Base-by-base conservation (phyloP, 2,113 vertebrate species). In the Crypturellus undulatus region DNA sequence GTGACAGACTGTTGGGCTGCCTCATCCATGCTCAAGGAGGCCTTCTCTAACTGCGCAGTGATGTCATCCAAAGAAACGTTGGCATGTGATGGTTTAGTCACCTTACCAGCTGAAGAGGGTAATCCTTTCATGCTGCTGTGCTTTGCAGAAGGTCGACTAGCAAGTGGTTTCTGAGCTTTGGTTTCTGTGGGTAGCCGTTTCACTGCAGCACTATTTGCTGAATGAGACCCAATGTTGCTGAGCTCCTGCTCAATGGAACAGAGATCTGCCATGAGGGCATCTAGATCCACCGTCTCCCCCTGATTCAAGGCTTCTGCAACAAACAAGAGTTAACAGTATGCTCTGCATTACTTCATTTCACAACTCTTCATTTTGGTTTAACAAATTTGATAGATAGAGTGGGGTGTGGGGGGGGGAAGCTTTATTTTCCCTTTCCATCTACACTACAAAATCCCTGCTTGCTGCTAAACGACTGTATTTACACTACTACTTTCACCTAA, bases 161-260 rank as follows among this genome's bases (percentile, higher is more conserved):
- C 94, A 21, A 97, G 94, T 68, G 95, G 92, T 87, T 98, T 98
- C 95, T 98, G 99, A 80, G 98, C 82, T 97, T 98, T 99, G 79
- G 84, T 83, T 71, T 99, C 98, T 60, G 98, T 93, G 17, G 98
- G 94, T 87, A 98, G 96, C 34, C 96, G 98, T 52, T 99, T 99
- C 73, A 97, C 81, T 6, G 97, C 96, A 76, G 98, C 84, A 58
- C 98, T 98, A 85, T 98, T 99, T 72, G 99, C 98, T 43, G 98
- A 97, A 86, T 98, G 98, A 96, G 98, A 97, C 28, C 99, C 98
- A 30, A 99, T 98, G 96, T 98, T 99, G 82, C 96, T 99, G 79
- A 99, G 99, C 93, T 99, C 99, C 97, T 99, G 99, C 92, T 99
- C 99, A 65, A 99, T 99, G 83, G 99, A 99, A 97, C 99, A 99